phyloP scores from a whole-genome alignment of 53 echinoderm and acorn worm species.

The Henricia sp. region DNA sequence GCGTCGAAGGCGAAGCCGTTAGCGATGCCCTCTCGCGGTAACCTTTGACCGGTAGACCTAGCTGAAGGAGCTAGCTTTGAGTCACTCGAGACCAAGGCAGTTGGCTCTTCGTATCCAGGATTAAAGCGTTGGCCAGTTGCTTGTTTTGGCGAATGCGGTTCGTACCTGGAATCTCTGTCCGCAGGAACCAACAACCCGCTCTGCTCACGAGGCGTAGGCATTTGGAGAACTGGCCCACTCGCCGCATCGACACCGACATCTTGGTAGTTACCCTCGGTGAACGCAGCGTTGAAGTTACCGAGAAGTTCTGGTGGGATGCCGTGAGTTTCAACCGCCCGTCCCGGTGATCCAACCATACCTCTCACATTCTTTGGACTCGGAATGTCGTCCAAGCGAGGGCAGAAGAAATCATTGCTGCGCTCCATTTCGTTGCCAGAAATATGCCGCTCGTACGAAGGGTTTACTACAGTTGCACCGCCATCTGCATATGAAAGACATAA shows the following conservation, averaged over 20 bases:
- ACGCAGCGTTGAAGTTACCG: slow-evolving; percentile 24
- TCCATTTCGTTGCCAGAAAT: slow-evolving; percentile 36
- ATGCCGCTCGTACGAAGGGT: slow-evolving; percentile 35
- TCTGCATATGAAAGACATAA: not conserved
- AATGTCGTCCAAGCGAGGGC: slow-evolving; percentile 7
- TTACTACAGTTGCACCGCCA: not conserved
- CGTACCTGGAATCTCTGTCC: not conserved
- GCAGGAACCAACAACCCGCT: not conserved
- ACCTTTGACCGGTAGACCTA: not conserved
- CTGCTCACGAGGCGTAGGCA: not conserved
- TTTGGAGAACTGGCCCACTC: not conserved
- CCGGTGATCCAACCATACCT: not conserved
- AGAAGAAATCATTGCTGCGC: slow-evolving; percentile 28
- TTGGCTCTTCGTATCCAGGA: slow-evolving; percentile 8
- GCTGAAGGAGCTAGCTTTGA: not conserved
- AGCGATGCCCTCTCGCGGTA: not conserved
- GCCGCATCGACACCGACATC: not conserved
- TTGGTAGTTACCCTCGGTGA: slow-evolving; percentile 41
- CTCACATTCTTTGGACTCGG: not conserved
- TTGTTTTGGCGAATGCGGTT: not conserved
- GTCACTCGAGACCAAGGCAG: not conserved
- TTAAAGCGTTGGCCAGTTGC: not conserved
- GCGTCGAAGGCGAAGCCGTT: not conserved
- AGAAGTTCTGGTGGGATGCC: slow-evolving; percentile 8
- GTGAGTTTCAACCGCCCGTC: not conserved